Base-by-base conservation (phyloP, 2,888 invertebrate genomes). In the Euphydryas editha region DNA sequence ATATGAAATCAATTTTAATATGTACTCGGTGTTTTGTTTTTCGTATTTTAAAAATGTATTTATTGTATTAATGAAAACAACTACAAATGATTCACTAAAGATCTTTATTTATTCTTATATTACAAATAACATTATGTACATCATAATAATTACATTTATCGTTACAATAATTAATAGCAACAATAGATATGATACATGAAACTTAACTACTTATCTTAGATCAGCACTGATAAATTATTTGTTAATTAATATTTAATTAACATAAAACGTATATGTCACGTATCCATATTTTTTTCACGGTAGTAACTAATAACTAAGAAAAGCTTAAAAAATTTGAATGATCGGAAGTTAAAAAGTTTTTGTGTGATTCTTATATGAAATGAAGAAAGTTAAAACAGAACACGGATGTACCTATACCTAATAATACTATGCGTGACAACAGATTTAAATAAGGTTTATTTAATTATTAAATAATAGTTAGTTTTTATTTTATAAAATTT, bases 121-220 rank as follows among this genome's bases (percentile, higher is more conserved):
- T 90, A 91, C 89, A 89, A 87, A 88, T 92, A 89, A 90, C 88
- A 81, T 87, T 92, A 92, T 92, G 83, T 92, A 92, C 92, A 92
- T 76, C 76, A 76, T 78, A 77, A 77, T 82, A 81, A 82, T 83
- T 83, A 84, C 83, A 84, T 78, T 77, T 79, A 76, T 77, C 81
- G 80, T 81, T 80, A 84, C 81, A 81, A 78, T 79, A 78, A 74
- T 78, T 79, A 79, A 78, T 75, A 76, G 76, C 80, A 81, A 79
- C 70, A 69, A 68, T 72, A 61, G 49, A 39, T 70, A 58, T 75
- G 51, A 68, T 73, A 75, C 70, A 73, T 67, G 63, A 72, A 63
- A 55, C 69, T 71, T 71, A 73, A 49, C 49, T 73, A 66, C 30
- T 30, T 30, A 30, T 17, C 51, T 44, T 61, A 65, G 47, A 68